Percentiles rank a stretch among this genome's conserved stretches.
These are phyloP conservation scores for Papilio machaon DNA, from an alignment of 1,140 invertebrate species.

Conservation along the genomic window DNA sequence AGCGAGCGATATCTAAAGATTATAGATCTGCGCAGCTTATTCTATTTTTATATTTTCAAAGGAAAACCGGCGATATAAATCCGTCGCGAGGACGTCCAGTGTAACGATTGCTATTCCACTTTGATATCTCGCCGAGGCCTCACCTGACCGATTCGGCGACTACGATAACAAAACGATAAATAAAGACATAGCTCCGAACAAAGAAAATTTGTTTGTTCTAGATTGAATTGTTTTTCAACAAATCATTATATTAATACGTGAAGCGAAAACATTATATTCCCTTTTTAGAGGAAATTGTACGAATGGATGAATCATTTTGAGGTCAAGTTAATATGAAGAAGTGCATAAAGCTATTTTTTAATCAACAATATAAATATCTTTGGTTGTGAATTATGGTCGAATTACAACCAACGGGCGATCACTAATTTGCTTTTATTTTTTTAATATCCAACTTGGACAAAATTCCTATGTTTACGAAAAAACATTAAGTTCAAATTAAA, in stretches of 20 bases:
- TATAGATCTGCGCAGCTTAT: constrained; percentile 7
- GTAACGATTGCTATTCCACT: constrained; percentile 21
- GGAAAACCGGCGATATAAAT: constrained; percentile 28
- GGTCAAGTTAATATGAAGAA: too few relatives aligned
- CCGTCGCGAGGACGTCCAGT: constrained; percentile 22
- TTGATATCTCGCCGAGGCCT: constrained; percentile 22
- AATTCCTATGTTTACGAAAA: background rate
- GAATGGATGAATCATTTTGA: too few relatives aligned
- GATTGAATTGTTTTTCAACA: background rate
- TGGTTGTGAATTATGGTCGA: too few relatives aligned
- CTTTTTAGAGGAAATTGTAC: too few relatives aligned
- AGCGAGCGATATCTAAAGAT: background rate
- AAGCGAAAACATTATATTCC: too few relatives aligned
- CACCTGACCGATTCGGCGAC: constrained; percentile 20
- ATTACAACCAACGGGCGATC: too few relatives aligned
- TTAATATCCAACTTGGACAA: background rate
- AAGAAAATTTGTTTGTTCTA: constrained; percentile 24
- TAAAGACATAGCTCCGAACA: constrained; percentile 21
- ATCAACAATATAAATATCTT: too few relatives aligned
- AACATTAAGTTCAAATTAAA: background rate
- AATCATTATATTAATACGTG: background rate
- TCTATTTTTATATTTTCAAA: constrained; percentile 30
- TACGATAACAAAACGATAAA: constrained; percentile 19
- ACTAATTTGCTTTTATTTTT: background rate
- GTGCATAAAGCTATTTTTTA: too few relatives aligned